Base-by-base conservation (phyloP, 2,888 invertebrate genomes). In the Octonoba sinensis region DNA sequence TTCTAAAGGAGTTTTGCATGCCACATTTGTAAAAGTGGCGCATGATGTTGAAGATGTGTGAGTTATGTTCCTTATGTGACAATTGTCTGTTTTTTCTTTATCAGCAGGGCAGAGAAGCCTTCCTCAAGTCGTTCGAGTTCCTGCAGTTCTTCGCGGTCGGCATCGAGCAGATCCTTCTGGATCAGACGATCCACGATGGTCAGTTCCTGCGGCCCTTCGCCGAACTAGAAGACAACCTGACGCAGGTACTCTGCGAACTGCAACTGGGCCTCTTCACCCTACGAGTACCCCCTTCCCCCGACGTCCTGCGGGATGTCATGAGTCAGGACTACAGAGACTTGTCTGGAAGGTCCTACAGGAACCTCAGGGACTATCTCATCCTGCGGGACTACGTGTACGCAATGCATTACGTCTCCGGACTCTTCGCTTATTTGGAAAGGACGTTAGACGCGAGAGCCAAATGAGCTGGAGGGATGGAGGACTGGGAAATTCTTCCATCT, bases 91-190 rank as follows among this genome's bases (percentile, higher is more conserved):
- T 59, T 24, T 12, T 1, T 15, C 18, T 36, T 59, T 3, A 0
- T 69, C 78, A 78, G 6, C 78, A 86, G 85, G 70, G 83, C 46
- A 69, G 74, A 22, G 83, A 81, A 22, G 79, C 85, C 22, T 79
- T 93, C 85, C 90, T 92, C 70, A 89, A 91, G 75, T 90, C 92
- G 87, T 93, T 92, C 89, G 91, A 91, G 86, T 91, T 91, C 85
- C 89, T 94, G 87, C 93, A 94, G 88, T 91, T 91, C 89, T 90
- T 92, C 83, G 93, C 93, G 1, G 93, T 93, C 8, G 93, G 92
- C 44, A 87, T 94, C 78, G 91, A 93, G 86, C 92, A 92, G 86
- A 91, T 93, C 66, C 90, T 91, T 51, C 89, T 90, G 88, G 92
- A 93, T 85, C 91, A 91, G 84, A 90, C 91, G 24, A 90, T 91